Evolutionary conservation across 2,797 vertebrate genomes (phyloP), one percentile per base, ranked within the genome.

Genomic region (Centroberyx gerrardi): DNA sequence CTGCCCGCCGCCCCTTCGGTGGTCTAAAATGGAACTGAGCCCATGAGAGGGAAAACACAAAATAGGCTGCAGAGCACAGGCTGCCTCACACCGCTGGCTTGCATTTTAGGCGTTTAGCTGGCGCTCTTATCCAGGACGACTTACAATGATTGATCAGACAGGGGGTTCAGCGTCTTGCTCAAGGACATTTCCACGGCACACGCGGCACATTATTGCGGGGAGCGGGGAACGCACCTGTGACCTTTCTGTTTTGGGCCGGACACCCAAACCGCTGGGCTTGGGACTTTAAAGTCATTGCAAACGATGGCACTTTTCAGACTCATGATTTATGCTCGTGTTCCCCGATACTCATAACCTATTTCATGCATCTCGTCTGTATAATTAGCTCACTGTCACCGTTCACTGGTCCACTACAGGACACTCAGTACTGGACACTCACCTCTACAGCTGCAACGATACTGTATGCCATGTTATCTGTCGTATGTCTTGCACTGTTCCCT

Each of bases 21-120:
- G 27, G 29, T 77, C 42, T 77, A 60, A 84, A 82, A 71, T 75
- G 54, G 68, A 74, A 58, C 79, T 64, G 66, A 79, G 74, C 74
- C 78, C 81, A 49, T 67, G 80, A 82, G 80, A 83, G 71, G 28
- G 42, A 44, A 62, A 72, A 72, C 18, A 22, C 38, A 36, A 80
- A 84, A 72, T 53, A 78, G 76, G 62, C 72, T 78, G 77, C 77
- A 79, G 68, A 71, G 70, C 49, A 64, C 71, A 49, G 33, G 51
- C 73, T 29, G 56, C 33, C 71, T 66, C 54, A 66, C 74, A 64
- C 66, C 78, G 42, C 55, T 53, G 58, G 51, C 68, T 60, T 1
- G 62, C 51, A 60, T 63, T 83, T 63, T 72, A 17, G 63, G 28
- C 58, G 18, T 76, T 85, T 42, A 62, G 58, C 72, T 69, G 76